Base-by-base conservation (phyloP, 92 coral and sea anemone genomes). In the Epizoanthus ramosus region DNA sequence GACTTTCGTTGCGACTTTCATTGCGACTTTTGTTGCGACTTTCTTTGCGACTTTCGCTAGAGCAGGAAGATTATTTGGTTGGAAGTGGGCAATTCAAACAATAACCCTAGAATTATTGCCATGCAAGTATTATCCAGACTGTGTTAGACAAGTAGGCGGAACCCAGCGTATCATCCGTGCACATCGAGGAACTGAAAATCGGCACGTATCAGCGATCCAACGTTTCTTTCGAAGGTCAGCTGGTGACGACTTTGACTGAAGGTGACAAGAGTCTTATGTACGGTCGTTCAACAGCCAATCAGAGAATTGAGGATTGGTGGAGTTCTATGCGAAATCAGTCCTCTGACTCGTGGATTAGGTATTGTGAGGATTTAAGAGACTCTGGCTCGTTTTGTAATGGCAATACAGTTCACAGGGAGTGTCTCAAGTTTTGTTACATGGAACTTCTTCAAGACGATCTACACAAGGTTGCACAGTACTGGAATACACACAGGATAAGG, bases 281-380 rank as follows among this genome's bases (percentile, higher is more conserved):
- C 28, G 88, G 90, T 14, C 54, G 70, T 21, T 86, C 88, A 33
- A 85, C 85, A 3, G 39, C 88, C 10, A 90, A 86, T 66, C 90
- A 86, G 63, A 60, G 90, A 71, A 90, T 86, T 35, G 86, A 90
- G 25, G 93, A 86, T 24, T 90, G 90, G 93, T 90, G 88, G 88
- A 7, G 59, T 88, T 41, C 81, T 81, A 52, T 72, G 87, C 22
- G 77, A 63, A 58, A 85, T 89, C 58, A 85, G 84, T 60, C 73
- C 74, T 37, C 59, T 80, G 53, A 63, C 69, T 64, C 39, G 69
- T 64, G 69, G 69, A 64, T 64, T 35, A 64, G 69, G 15, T 66
- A 64, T 19, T 80, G 65, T 60, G 47, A 80, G 59, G 74, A 80
- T 39, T 33, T 80, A 39, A 80, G 84, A 70, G 84, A 80, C 71